These are phyloP conservation scores for Pseudomyrmex gracilis DNA, from an alignment of 1,140 invertebrate genomes.

Conservation along the genomic window DNA sequence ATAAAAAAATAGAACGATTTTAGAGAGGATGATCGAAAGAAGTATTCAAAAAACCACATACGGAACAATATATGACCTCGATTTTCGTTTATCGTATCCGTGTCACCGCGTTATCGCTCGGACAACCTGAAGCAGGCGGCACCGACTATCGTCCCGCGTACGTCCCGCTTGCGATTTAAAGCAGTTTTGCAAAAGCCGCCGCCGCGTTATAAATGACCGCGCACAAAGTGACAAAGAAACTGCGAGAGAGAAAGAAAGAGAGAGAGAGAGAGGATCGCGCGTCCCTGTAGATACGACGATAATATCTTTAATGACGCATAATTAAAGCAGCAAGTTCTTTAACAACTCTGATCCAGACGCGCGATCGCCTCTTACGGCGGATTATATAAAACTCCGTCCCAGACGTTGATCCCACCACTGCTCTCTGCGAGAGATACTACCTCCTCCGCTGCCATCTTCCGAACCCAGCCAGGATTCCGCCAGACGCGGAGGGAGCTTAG, in stretches of 20 bases:
- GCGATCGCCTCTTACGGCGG: conserved; percentile 51
- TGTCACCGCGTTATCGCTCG: too few species aligned
- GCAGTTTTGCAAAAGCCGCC: background rate
- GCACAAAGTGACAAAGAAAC: background rate
- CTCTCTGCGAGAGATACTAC: conserved; percentile 10
- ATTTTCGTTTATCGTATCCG: too few species aligned
- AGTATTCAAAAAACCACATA: too few species aligned
- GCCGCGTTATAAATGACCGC: background rate
- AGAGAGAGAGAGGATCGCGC: background rate
- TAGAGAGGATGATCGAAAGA: too few species aligned
- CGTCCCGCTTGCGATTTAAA: background rate
- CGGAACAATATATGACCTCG: too few species aligned
- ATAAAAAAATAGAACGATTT: too few species aligned
- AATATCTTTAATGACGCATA: conserved; percentile 40
- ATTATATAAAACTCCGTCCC: conserved; percentile 53
- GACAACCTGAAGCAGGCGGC: too few species aligned
- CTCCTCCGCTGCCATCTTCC: background rate
- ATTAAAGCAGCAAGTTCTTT: conserved; percentile 37
- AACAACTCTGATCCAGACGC: conserved; percentile 2
- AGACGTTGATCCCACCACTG: conserved; percentile 50
- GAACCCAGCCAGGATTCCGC: background rate
- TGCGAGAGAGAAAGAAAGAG: background rate
- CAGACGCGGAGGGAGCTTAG: conserved; percentile 25
- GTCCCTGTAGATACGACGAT: background rate
- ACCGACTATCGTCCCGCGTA: too few species aligned